A percentile compares a stretch with the other conserved stretches of the same genome.
These are phyloP conservation scores for Drosophila arawakana DNA, from an alignment of 1,140 invertebrate species.

Conservation along the genomic window DNA sequence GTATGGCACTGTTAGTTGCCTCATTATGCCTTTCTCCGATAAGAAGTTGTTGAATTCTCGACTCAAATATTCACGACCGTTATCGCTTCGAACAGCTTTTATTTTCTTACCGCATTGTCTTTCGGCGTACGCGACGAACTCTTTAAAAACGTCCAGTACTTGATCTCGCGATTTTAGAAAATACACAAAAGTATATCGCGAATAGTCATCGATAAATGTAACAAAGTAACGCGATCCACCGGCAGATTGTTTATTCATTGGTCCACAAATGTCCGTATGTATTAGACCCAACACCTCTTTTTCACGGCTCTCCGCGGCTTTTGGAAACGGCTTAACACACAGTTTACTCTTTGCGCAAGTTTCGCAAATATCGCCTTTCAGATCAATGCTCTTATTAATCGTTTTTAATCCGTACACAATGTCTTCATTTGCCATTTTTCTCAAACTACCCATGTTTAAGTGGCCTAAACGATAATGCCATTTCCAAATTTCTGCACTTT, in stretches of 20 bases:
- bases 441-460: no score
- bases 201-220: no score
- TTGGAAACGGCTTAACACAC: constrained; percentile 14
- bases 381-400: no score
- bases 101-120: neutral
- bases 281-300: neutral
- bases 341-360: constrained; percentile 19
- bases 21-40: constrained; percentile 34
- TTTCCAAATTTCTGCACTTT: no score
- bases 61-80: constrained; percentile 3
- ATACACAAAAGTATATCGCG: neutral
- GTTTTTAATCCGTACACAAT: no score
- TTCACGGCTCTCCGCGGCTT: neutral
- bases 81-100: neutral
- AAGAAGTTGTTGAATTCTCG: neutral
- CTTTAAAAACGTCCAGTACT: neutral
- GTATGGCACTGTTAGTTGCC: constrained; percentile 64
- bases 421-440: no score
- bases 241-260: neutral
- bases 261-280: neutral
- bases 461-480: no score
- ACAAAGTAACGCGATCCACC: no score
- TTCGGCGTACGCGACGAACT: constrained; percentile 4
- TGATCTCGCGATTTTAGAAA: neutral
- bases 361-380: neutral